Conservation (phyloP, 2,888 invertebrate species). For the Drosophila picticornis region DNA sequence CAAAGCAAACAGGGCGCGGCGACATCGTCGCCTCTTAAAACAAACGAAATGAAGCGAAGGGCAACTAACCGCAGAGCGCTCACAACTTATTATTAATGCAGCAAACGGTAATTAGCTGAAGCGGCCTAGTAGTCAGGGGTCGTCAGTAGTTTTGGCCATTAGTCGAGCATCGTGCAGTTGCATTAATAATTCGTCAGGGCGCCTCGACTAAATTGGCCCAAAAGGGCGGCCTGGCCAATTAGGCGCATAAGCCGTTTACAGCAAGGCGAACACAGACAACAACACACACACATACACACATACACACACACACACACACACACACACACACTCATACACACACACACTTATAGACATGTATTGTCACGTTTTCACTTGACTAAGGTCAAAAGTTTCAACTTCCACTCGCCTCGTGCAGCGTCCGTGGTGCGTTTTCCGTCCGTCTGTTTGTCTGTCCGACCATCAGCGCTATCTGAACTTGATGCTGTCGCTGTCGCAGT, state of each 20-base stretch:
- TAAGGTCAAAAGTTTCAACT: conserved; percentile 73
- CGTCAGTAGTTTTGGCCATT: conserved; percentile 33
- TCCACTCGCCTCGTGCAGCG: conserved; percentile 22
- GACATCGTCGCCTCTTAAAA: conserved; percentile 1
- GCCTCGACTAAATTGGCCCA: conserved; percentile 41
- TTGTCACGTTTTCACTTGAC: conserved; percentile 75
- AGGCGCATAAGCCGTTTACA: conserved; percentile 62
- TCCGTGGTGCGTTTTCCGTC: conserved; percentile 18
- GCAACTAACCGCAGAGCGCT: neutral
- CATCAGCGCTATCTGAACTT: conserved; percentile 58
- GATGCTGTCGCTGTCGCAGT: conserved; percentile 55
- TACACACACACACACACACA: conserved; percentile 6
- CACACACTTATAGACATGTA: conserved; percentile 12
- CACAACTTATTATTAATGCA: conserved; percentile 50
- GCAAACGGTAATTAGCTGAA: conserved; percentile 48
- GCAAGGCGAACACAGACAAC: neutral
- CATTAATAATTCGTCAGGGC: conserved; percentile 63
- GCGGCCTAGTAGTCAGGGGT: conserved; percentile 23
- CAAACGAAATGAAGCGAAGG: neutral
- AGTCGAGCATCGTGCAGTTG: conserved; percentile 52
- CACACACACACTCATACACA: conserved; percentile 1
- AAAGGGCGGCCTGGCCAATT: conserved; percentile 58
- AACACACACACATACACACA: conserved; percentile 10
- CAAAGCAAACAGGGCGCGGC: conserved; percentile 52
- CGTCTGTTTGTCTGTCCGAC: conserved; percentile 6